Evolutionary conservation across 1,140 invertebrate genomes (phyloP).

Genomic region (Rhagoletis pomonella): DNA sequence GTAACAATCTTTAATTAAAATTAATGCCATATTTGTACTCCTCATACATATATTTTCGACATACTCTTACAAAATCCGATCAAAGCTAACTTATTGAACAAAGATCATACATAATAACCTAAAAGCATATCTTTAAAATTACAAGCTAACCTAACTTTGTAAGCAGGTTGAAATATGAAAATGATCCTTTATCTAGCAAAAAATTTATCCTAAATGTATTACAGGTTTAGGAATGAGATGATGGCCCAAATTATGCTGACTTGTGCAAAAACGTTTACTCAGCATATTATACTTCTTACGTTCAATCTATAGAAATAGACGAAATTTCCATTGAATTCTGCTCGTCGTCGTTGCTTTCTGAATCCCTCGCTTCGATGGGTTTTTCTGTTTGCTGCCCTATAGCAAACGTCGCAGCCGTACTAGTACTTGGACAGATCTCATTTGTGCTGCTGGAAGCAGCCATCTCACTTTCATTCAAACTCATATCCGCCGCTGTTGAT

Average conservation of each 20-base stretch:
- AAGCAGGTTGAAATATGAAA: neutral
- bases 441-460: slow-evolving; percentile 28
- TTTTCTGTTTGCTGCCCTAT: slow-evolving; percentile 4
- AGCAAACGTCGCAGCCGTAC: neutral
- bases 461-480: slow-evolving; percentile 41
- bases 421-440: slow-evolving; percentile 44
- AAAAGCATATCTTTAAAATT: neutral
- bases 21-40: neutral
- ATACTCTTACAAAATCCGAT: neutral
- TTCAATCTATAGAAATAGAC: slow-evolving; percentile 67
- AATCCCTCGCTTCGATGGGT: neutral
- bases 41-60: slow-evolving; percentile 29
- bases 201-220: neutral
- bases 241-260: no score
- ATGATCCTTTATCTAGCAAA: neutral
- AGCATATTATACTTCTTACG: neutral
- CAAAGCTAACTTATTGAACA: neutral
- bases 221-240: no score
- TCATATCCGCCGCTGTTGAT: slow-evolving; percentile 15
- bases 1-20: neutral
- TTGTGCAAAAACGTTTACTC: neutral
- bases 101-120: slow-evolving; percentile 18
- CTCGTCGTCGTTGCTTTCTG: slow-evolving; percentile 62
- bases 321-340: slow-evolving; percentile 69
- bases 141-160: neutral